Base-by-base conservation (phyloP, 1,140 invertebrate species). In the Drosophila persimilis region DNA sequence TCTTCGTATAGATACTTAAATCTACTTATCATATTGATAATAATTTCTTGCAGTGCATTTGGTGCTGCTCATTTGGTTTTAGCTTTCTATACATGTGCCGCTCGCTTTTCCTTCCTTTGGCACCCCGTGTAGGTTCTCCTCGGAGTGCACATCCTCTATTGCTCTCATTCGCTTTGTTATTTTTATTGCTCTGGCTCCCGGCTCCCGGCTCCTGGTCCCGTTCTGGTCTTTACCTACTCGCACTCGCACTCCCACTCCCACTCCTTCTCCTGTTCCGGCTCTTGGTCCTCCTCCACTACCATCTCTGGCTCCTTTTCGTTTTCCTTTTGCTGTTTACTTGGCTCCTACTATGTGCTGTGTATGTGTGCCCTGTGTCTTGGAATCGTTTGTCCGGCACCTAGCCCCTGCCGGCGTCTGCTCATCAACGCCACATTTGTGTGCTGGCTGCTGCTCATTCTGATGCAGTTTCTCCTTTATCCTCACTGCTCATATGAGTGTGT, bases 361-460 rank as follows among this genome's bases (percentile, higher is more conserved):
- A 8, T 61, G 60, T 57, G 46, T 75, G 63, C 62, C 50, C 73
- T 73, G 75, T 60, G 48, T 73, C 59, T 63, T 73, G 70, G 48
- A 73, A 73, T 51, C 58, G 73, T 72, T 66, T 77, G 75, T 77
- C 65, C 55, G 48, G 64, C 74, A 70, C 73, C 74, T 69, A 54
- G 62, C 73, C 57, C 63, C 44, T 70, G 53, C 76, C 65, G 74
- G 63, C 80, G 64, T 22, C 71, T 63, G 62, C 81, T 86, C 81
- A 86, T 86, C 81, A 86, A 88, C 77, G 83, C 73, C 83, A 88
- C 83, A 88, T 88, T 86, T 86, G 73, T 75, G 73, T 77, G 72
- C 58, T 48, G 52, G 47, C 20, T 48, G 39, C 17, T 26, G 39
- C n/a, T 59, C n/a, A 52, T 45, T 22, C 43, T 48, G 22, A 48